These are phyloP conservation scores for Furnarius figulus DNA, from an alignment of 2,113 vertebrate genomes.

Conservation along the genomic window DNA sequence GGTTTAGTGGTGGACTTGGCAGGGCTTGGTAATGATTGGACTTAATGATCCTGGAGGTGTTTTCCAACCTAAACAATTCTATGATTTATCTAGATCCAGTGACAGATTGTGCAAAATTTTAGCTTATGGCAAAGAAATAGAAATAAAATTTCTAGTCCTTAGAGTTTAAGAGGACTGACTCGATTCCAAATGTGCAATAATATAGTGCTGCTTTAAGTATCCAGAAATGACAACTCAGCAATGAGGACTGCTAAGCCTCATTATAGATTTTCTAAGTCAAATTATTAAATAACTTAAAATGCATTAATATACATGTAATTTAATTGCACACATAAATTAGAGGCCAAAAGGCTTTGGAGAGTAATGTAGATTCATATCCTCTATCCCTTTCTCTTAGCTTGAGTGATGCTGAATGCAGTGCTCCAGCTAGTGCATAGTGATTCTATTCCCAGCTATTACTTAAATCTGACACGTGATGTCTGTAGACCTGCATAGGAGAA, in stretches of 20 bases:
- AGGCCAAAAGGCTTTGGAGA: not conserved
- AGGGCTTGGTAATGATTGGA: not conserved
- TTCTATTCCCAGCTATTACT: not conserved
- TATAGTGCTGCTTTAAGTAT: not conserved
- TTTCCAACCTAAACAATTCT: not conserved
- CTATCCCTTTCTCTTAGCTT: not conserved
- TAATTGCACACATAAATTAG: not conserved
- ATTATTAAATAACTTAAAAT: not conserved
- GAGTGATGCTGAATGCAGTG: not conserved
- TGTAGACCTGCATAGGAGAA: not conserved
- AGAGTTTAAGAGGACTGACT: not conserved
- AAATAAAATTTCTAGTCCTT: not conserved
- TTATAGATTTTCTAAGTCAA: not conserved
- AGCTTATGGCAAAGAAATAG: not conserved
- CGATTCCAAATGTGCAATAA: not conserved
- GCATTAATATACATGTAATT: not conserved
- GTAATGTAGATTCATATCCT: not conserved
- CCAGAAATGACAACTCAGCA: not conserved
- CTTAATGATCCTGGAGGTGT: not conserved
- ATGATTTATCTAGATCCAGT: not conserved
- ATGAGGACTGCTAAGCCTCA: not conserved
- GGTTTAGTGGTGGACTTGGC: not conserved
- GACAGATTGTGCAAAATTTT: not conserved
- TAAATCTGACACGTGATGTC: not conserved
- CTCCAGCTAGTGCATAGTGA: not conserved